Percentiles rank a stretch among this genome's conserved stretches.
Conservation (phyloP, 2,797 vertebrate genomes). For the Mormyrus proboscirostris region DNA sequence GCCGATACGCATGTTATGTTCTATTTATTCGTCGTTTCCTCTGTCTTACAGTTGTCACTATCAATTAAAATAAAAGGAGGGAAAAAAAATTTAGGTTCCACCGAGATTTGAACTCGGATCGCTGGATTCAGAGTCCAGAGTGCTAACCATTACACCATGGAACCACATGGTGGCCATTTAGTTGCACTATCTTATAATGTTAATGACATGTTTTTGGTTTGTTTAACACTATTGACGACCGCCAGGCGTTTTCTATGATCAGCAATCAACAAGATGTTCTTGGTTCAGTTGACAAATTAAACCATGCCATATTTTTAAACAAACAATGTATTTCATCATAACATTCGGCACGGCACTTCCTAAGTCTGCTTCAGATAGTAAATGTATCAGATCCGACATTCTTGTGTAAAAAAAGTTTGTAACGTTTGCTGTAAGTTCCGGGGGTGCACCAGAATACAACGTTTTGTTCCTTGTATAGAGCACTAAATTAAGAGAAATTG, state of each 20-base stretch:
- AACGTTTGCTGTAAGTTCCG: neutral
- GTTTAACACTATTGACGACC: no score
- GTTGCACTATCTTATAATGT: neutral
- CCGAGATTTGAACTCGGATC: slow-evolving; percentile 58
- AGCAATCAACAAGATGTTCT: neutral
- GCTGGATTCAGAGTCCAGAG: slow-evolving; percentile 58
- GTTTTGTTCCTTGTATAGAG: neutral
- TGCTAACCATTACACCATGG: slow-evolving; percentile 57
- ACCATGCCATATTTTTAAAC: neutral
- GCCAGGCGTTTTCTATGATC: neutral
- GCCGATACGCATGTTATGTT: neutral
- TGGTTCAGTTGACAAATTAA: neutral
- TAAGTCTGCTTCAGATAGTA: neutral
- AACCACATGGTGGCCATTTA: slow-evolving; percentile 22
- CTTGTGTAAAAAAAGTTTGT: neutral
- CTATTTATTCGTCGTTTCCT: neutral
- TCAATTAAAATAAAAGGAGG: neutral
- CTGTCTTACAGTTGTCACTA: neutral
- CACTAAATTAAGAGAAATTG: neutral
- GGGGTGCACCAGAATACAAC: neutral
- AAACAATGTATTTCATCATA: neutral
- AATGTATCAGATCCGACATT: neutral
- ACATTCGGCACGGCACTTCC: neutral
- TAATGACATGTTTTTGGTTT: neutral
- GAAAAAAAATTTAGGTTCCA: slow-evolving; percentile 40